Evolutionary conservation across 35 echinoderm and acorn worm species (phyloP).

Genomic region (Eucidaris tribuloides): DNA sequence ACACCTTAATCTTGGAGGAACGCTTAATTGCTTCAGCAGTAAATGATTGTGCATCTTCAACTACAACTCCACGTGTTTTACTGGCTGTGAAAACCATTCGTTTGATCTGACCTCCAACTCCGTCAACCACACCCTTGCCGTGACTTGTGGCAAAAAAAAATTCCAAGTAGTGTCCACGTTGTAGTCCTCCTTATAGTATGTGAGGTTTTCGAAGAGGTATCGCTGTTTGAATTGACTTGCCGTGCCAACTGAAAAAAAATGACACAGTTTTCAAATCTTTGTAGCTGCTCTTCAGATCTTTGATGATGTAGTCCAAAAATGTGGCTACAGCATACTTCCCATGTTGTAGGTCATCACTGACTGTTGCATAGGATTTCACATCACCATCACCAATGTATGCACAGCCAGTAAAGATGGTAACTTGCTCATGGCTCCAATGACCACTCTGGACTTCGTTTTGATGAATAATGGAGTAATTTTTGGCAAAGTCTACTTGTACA

Average conservation of each 20-base stretch:
- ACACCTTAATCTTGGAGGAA: no score
- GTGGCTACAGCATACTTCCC: conserved; percentile 34
- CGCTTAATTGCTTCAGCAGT: no score
- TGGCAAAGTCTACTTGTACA: conserved; percentile 55
- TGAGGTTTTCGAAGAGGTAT: conserved; percentile 30
- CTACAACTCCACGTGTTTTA: not conserved
- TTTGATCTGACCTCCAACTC: not conserved
- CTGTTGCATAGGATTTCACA: conserved; percentile 37
- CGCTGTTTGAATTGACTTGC: conserved; percentile 40
- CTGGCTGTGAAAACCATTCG: not conserved
- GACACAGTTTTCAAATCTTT: conserved; percentile 3
- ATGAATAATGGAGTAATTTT: conserved; percentile 34
- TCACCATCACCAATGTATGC: conserved; percentile 10
- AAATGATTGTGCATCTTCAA: not conserved
- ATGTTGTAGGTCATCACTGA: conserved; percentile 34
- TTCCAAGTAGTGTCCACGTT: not conserved
- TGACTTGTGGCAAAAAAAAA: conserved; percentile 8
- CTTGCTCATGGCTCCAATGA: conserved; percentile 43
- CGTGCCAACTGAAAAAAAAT: conserved; percentile 48
- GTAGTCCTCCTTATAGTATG: conserved; percentile 30
- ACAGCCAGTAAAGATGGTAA: conserved; percentile 39
- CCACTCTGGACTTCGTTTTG: conserved; percentile 58
- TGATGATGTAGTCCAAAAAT: conserved; percentile 34
- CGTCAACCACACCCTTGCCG: conserved; percentile 7
- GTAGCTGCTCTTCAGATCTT: conserved; percentile 1